These are phyloP conservation scores for Lysiphlebus fabarum DNA, from an alignment of 1,140 invertebrate genomes.

Conservation along the genomic window DNA sequence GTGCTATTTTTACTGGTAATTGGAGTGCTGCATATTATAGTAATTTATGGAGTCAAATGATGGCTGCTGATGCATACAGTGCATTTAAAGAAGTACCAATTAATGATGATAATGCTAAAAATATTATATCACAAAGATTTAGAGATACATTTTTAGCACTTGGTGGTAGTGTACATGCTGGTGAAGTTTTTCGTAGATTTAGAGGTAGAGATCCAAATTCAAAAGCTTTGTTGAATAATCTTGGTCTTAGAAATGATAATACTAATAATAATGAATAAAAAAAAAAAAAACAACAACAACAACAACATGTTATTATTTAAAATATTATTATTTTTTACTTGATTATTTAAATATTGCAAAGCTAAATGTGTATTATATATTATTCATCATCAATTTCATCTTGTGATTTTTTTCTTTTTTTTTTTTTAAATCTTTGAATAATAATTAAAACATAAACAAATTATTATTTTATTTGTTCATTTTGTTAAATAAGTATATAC, in stretches of 20 bases:
- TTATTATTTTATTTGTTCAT: no score
- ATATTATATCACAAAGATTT: conserved; percentile 68
- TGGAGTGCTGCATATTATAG: conserved; percentile 73
- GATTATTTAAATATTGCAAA: no score
- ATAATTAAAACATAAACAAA: no score
- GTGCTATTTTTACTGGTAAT: conserved; percentile 68
- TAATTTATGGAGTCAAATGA: conserved; percentile 77
- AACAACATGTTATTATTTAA: no score
- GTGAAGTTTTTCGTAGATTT: conserved; percentile 85
- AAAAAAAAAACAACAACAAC: no score
- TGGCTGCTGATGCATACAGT: conserved; percentile 85
- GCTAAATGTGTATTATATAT: no score
- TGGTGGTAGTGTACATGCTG: conserved; percentile 75
- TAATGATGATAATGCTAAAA: conserved; percentile 52
- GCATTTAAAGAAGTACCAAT: conserved; percentile 70
- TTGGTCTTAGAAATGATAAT: conserved; percentile 53
- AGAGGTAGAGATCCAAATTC: conserved; percentile 85
- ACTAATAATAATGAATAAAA: conserved; percentile 1
- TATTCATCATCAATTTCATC: no score
- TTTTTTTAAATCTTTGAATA: no score
- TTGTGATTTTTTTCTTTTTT: no score
- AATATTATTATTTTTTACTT: no score
- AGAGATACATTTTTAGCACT: conserved; percentile 80
- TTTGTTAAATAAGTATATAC: no score
- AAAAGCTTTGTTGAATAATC: conserved; percentile 71